A percentile compares a stretch with the other conserved stretches of the same genome.
These are phyloP conservation scores for Conus canariensis DNA, from an alignment of 2,888 invertebrate genomes.

Conservation along the genomic window DNA sequence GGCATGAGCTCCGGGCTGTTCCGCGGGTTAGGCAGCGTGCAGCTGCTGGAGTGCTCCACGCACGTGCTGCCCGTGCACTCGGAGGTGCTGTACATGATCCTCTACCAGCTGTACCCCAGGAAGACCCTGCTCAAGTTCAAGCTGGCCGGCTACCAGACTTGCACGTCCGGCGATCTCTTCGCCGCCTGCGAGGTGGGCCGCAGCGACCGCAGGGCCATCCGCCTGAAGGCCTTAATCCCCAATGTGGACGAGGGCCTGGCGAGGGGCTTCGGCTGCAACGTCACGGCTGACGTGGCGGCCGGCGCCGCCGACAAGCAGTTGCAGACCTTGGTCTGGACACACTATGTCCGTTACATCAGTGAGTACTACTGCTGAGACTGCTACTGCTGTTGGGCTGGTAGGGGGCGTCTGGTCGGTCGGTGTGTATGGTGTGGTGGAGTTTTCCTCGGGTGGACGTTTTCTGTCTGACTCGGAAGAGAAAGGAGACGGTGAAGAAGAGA, in stretches of 20 bases:
- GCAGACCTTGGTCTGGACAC: not conserved
- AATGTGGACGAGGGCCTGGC: not conserved
- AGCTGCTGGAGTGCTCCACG: not conserved
- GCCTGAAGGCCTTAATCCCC: not conserved
- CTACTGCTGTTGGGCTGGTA: not conserved
- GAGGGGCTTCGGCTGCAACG: conserved; percentile 22
- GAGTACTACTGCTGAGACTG: not conserved
- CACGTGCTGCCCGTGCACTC: not conserved
- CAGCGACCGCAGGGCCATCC: not conserved
- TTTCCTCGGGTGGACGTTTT: not conserved
- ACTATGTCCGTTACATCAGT: conserved; percentile 3
- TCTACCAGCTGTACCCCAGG: not conserved
- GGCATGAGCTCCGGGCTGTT: conserved; percentile 20
- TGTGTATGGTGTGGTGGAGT: not conserved
- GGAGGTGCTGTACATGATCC: not conserved
- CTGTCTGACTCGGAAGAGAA: not conserved
- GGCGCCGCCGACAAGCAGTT: not conserved
- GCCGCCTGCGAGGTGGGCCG: not conserved
- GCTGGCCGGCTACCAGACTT: not conserved
- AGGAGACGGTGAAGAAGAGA: not conserved
- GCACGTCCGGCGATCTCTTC: not conserved
- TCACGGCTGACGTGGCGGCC: not conserved
- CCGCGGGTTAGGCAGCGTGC: not conserved
- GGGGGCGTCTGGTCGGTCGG: not conserved
- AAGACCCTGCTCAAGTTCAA: not conserved